Base-by-base conservation (phyloP, 2,113 vertebrate species). In the Uria lomvia region DNA sequence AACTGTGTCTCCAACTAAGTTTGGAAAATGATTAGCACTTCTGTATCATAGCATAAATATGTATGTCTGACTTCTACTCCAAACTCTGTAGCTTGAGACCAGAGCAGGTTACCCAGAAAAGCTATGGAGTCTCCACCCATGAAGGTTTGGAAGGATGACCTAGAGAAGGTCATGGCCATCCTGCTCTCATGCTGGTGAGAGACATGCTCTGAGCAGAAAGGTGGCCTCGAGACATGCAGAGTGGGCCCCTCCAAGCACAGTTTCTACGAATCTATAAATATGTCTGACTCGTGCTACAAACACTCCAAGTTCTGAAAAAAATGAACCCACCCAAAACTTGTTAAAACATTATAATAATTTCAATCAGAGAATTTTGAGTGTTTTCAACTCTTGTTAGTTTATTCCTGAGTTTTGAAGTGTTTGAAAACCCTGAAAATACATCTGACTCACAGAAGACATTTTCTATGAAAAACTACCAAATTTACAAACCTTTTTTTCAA, bases 341-440 rank as follows among this genome's bases (percentile, higher is more conserved):
- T 88, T 91, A 83, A 93, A 93, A 82, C 14, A 63, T 88, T 88
- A 60, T 83, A 67, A 92, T 59, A 58, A 58, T 71, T 92, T 90
- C 59, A 92, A 8, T 40, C 0, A 0, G 36, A 12, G 58, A 86
- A 58, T 83, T 86, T 18, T 71, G 32, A 66, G 76, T 23, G 32
- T 59, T 95, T 95, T 74, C 21, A 58, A 66, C 55, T 71, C 72
- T 91, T 4, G 10, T 77, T 77, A 86, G 95, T 94, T 92, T 94
- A 88, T 96, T 92, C 89, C 55, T 84, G 68, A 84, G 60, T 38
- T 91, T 42, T 55, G 76, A 94, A 90, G 65, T 92, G 78, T 88
- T 93, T 93, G 45, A 95, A 97, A 92, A 80, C 22, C 53, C 78
- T 90, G 88, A 92, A 93, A 95, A 93, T 68, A 85, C 55, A 40